Evolutionary conservation across 2,888 invertebrate genomes (phyloP), one percentile per base, ranked within the genome.

Genomic region (Drosophila flavopinicola): DNA sequence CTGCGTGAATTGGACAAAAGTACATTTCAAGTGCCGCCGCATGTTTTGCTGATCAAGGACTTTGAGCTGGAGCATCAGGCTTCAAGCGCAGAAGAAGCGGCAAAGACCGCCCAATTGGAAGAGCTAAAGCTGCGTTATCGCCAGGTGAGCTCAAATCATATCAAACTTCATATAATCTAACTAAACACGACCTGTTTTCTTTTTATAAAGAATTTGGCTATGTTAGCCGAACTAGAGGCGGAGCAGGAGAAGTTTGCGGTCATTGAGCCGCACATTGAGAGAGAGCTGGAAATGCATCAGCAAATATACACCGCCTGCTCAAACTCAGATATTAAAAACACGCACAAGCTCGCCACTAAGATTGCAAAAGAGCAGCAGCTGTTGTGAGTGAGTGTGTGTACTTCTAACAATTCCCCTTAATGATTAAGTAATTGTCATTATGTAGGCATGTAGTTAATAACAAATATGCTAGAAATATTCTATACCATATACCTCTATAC

Each of bases 21-120:
- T 10, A 66, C 80, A 48, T 90, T 90, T 48, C 65, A 70, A 0
- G 78, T 90, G 24, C 91, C 90, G 0, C 66, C 82, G 2, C 79
- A 90, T 77, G 87, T 90, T 4, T 53, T 90, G 3, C 67, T 87
- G 5, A 71, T 77, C 0, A 78, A 83, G 3, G 89, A 90, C 39
- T 70, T 82, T 13, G 77, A 77, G 6, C 71, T 88, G 27, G 68
- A 76, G n/a, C 80, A 85, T 17, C 56, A 71, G 2, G 79, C 73
- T 10, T 66, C 78, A 3, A 53, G 64, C 3, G 48, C 57, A 1
- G 85, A 90, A 6, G 89, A 90, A 56, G 48, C 67, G 10, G 56
- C 61, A 4, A 69, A 78, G 7, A 42, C 69, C 3, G 58, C 53
- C 0, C 47, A 83, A 11, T 32, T 90, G 2, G 65, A 82, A 2